Evolutionary conservation across 2,113 vertebrate species (phyloP), one percentile per base, ranked within the genome.

Genomic region (Cathartes aura): DNA sequence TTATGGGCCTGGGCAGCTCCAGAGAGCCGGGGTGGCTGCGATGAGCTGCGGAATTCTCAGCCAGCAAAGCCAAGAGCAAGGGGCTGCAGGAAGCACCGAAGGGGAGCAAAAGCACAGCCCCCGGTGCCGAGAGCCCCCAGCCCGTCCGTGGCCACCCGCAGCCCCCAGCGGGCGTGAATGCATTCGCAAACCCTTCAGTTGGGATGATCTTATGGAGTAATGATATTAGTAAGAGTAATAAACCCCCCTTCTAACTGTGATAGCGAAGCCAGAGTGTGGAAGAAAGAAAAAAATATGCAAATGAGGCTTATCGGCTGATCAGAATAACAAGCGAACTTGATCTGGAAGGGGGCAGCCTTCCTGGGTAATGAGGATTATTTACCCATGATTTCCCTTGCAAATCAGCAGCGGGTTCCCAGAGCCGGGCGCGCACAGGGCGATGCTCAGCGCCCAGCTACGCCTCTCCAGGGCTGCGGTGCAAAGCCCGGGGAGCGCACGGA

Each of bases 321-420:
- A 34, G 91, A 94, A 93, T 95, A 82, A 79, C 34, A n/a, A 87
- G 91, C 38, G 87, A 71, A 63, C 8, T 74, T 13, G 56, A 82
- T 27, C 43, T 56, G 91, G 84, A 60, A 56, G 55, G 63, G 89
- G 79, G 20, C 45, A 29, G 88, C 66, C 59, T 90, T 56, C 43
- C 91, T 5, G 12, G 18, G 93, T 96, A 97, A 97, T 43, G 83
- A 88, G 96, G 87, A 98, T 98, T 96, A 91, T 98, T 96, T 97
- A 97, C 90, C 97, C 97, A 64, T 71, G n/a, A 98, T 99, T 99
- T 99, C 98, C 96, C 98, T 98, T 98, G 98, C 98, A 99, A 98
- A 99, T 98, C 97, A 95, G 94, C 94, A 70, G 62, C 1, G 12
- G 93, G 97, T 97, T 98, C 97, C 95, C 96, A 42, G 89, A 52